Conservation (phyloP, 2,888 invertebrate genomes). For the Octodonta nipae region DNA sequence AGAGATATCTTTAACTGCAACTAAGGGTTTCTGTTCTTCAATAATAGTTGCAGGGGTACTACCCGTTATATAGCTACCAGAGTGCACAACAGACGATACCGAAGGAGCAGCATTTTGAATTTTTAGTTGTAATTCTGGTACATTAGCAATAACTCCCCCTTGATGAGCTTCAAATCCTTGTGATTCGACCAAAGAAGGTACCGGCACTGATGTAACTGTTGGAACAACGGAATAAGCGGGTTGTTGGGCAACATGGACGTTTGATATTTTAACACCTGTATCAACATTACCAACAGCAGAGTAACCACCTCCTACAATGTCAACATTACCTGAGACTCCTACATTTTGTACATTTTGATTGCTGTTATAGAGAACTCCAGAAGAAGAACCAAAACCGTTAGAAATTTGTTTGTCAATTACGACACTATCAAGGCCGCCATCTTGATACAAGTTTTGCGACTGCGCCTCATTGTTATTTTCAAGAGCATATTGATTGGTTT, state of each 20-base stretch:
- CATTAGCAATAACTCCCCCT: conserved; percentile 29
- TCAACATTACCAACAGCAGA: conserved; percentile 24
- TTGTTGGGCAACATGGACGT: conserved; percentile 18
- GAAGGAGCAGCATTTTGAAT: conserved; percentile 17
- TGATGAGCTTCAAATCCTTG: conserved; percentile 22
- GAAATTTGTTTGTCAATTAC: too few species aligned
- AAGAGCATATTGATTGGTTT: too few species aligned
- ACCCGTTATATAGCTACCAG: not conserved
- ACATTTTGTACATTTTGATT: too few species aligned
- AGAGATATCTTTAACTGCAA: not conserved
- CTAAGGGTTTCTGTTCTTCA: conserved; percentile 4
- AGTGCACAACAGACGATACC: conserved; percentile 2
- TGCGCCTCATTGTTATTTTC: too few species aligned
- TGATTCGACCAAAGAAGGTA: conserved; percentile 23
- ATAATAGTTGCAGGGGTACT: not conserved
- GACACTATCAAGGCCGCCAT: too few species aligned
- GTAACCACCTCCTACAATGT: conserved; percentile 28
- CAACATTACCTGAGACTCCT: too few species aligned
- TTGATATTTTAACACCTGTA: conserved; percentile 18
- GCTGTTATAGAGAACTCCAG: too few species aligned
- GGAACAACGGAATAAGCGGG: conserved; percentile 17
- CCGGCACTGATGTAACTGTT: conserved; percentile 24
- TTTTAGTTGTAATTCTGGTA: conserved; percentile 29
- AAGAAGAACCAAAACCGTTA: too few species aligned
- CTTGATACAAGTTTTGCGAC: too few species aligned